phyloP scores from a whole-genome alignment of 2,113 vertebrate species.

The Chaetops frenatus region DNA sequence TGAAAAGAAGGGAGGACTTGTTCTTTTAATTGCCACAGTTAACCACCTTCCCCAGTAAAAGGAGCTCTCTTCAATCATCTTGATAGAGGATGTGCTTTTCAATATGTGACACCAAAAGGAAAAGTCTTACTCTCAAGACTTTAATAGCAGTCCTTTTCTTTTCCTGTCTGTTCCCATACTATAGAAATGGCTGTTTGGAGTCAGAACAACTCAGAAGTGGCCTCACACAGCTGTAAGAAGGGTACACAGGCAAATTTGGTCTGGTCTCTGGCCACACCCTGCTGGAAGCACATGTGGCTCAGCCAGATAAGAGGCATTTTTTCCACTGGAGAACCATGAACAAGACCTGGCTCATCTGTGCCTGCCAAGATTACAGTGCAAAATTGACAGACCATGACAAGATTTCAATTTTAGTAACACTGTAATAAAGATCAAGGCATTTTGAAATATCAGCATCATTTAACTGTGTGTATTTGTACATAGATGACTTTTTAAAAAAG shows the following conservation, averaged over 20 bases:
- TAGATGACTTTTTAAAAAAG: too few relatives aligned
- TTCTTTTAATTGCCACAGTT: neutral
- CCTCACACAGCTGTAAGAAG: neutral
- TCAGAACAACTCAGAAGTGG: neutral
- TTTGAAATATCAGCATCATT: neutral
- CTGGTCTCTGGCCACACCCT: neutral
- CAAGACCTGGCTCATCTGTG: fast-evolving
- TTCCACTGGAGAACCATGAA: neutral
- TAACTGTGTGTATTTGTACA: neutral
- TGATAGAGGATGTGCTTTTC: neutral
- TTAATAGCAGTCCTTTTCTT: neutral
- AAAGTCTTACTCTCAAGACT: neutral
- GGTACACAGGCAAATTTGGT: neutral
- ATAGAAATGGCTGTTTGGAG: neutral
- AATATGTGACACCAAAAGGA: neutral
- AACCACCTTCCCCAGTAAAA: neutral
- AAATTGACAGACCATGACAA: neutral
- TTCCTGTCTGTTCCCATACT: neutral
- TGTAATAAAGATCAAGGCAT: neutral
- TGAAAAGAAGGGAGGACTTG: neutral
- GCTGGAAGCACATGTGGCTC: neutral
- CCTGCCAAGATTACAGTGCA: neutral
- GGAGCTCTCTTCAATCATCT: neutral
- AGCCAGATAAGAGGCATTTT: neutral
- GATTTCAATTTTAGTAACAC: neutral